phyloP scores from a whole-genome alignment of 2,888 invertebrate genomes.

The Callinectes sapidus region DNA sequence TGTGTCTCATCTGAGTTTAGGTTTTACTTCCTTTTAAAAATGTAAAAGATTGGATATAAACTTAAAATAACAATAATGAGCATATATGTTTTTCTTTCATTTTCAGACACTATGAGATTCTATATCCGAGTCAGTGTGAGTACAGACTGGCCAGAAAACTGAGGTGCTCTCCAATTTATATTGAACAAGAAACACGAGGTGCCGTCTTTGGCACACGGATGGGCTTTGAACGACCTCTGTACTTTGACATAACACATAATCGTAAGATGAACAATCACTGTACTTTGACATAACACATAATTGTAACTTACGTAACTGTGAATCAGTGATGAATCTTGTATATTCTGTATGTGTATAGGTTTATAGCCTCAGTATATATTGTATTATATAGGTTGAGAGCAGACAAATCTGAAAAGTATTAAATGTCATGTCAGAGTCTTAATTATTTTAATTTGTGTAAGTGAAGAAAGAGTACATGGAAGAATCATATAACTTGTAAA shows the following conservation, averaged over 20 bases:
- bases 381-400: too few species aligned
- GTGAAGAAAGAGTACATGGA: too few species aligned
- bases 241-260: slow-evolving; percentile 81
- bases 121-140: slow-evolving; percentile 75
- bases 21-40: neutral
- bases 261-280: slow-evolving; percentile 81
- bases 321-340: too few species aligned
- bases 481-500: too few species aligned
- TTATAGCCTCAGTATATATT: too few species aligned
- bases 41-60: neutral
- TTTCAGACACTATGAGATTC: slow-evolving; percentile 78
- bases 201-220: slow-evolving; percentile 84
- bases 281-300: slow-evolving; percentile 81
- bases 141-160: slow-evolving; percentile 81
- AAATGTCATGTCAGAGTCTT: too few species aligned
- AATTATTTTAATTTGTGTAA: too few species aligned
- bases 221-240: slow-evolving; percentile 84
- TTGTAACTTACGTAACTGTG: slow-evolving; percentile 74
- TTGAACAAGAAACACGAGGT: slow-evolving; percentile 81
- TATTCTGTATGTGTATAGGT: too few species aligned
- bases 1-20: neutral
- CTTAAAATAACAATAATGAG: neutral
- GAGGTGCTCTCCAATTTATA: slow-evolving; percentile 83
- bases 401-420: too few species aligned
- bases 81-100: neutral